A percentile compares a stretch with the other conserved stretches of the same genome.
phyloP scores from a whole-genome alignment of 2,888 invertebrate genomes.

The Stenchaetothrips biformis region DNA sequence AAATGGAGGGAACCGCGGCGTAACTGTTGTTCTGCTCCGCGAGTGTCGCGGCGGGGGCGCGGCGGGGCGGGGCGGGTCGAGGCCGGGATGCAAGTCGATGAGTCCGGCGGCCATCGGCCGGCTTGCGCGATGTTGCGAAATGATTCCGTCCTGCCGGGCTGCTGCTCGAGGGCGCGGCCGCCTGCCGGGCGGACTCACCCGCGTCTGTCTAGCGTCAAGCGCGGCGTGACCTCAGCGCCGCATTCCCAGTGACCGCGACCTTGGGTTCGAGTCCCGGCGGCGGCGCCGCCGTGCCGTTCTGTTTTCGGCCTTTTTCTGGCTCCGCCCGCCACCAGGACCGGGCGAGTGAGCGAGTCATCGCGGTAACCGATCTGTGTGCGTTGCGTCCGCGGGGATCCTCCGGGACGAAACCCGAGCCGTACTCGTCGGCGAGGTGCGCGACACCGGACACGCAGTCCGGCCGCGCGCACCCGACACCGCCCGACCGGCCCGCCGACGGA shows the following conservation, averaged over 20 bases:
- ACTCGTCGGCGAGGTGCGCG: not conserved
- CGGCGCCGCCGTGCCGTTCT: not conserved
- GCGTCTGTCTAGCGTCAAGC: too few species aligned
- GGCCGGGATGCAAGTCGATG: not conserved
- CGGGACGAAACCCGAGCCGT: too few species aligned
- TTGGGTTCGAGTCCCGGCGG: not conserved
- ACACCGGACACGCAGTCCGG: not conserved
- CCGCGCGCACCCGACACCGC: not conserved
- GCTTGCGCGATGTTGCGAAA: not conserved
- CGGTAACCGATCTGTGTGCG: too few species aligned
- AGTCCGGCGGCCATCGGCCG: not conserved
- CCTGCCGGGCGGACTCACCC: too few species aligned
- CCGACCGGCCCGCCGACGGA: not conserved
- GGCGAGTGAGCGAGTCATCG: too few species aligned
- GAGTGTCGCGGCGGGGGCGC: not conserved
- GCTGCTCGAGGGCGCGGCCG: not conserved
- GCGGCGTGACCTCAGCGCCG: too few species aligned
- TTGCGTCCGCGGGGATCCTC: too few species aligned
- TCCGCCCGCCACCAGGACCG: too few species aligned
- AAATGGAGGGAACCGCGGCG: not conserved
- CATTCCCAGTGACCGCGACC: too few species aligned
- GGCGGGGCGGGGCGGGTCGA: not conserved
- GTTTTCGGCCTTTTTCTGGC: not conserved
- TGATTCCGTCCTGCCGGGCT: not conserved
- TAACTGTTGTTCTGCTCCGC: not conserved